Conservation (phyloP, 2,113 vertebrate species). For the Emydocephalus ijimae region DNA sequence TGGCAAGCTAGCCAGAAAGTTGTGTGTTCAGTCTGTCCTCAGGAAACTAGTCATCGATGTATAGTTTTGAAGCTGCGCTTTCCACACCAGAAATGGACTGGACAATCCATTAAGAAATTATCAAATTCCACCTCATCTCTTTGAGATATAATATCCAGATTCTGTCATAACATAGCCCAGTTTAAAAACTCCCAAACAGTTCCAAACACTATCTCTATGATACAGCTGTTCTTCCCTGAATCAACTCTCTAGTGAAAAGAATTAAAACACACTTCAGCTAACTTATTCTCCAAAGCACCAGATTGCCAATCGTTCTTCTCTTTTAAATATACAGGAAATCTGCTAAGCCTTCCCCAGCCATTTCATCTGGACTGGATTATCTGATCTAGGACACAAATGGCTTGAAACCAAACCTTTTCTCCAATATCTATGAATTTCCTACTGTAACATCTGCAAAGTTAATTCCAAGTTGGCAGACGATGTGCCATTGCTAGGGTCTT, state of each 20-base stretch:
- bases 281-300: neutral
- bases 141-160: neutral
- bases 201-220: neutral
- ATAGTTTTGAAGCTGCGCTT: neutral
- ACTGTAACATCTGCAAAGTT: neutral
- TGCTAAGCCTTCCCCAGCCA: neutral
- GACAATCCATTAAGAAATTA: neutral
- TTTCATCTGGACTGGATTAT: neutral
- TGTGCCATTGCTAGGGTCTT: neutral
- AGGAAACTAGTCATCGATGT: neutral
- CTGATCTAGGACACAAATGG: neutral
- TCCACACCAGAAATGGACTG: neutral
- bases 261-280: neutral
- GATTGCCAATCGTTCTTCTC: neutral
- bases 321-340: neutral
- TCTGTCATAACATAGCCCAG: neutral
- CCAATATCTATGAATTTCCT: neutral
- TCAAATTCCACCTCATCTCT: neutral
- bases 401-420: neutral
- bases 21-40: neutral
- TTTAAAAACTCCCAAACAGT: neutral
- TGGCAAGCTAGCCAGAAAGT: neutral
- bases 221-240: neutral
- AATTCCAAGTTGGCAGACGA: neutral
- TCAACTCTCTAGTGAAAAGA: neutral